Conservation (phyloP, 2,888 invertebrate genomes). For the Hoplodrina blanda region DNA sequence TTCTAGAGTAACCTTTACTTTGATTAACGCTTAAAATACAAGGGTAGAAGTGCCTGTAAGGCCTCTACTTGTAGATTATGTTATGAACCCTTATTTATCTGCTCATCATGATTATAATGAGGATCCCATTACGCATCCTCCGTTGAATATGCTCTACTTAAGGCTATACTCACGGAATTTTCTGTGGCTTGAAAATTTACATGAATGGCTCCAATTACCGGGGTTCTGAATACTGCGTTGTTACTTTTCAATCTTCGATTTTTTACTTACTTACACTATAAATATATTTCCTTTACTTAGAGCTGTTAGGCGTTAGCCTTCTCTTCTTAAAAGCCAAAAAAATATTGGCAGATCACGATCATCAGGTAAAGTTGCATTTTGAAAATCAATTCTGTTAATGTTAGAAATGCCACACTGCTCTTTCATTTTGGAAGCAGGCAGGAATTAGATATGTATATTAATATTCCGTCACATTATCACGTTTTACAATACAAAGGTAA, state of each 20-base stretch:
- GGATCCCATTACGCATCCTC: constrained; percentile 39
- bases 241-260: constrained; percentile 8
- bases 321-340: neutral
- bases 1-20: constrained; percentile 23
- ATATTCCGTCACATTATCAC: neutral
- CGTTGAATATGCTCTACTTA: constrained; percentile 36
- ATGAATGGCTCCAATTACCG: constrained; percentile 43
- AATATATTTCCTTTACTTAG: neutral
- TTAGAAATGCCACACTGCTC: constrained; percentile 9
- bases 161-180: constrained; percentile 12
- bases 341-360: too few relatives aligned
- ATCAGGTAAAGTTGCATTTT: neutral
- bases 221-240: constrained; percentile 15
- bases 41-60: neutral
- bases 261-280: neutral
- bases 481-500: constrained; percentile 31
- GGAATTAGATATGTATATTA: constrained; percentile 10
- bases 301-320: neutral
- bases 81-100: constrained; percentile 38
- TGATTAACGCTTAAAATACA: neutral
- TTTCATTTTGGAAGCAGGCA: constrained; percentile 21
- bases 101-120: constrained; percentile 42
- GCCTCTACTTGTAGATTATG: neutral
- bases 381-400: neutral
- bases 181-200: constrained; percentile 41